A percentile compares a stretch with the other conserved stretches of the same genome.
These are phyloP conservation scores for Neuroscelio doddi DNA, from an alignment of 2,888 invertebrate genomes.

Conservation along the genomic window DNA sequence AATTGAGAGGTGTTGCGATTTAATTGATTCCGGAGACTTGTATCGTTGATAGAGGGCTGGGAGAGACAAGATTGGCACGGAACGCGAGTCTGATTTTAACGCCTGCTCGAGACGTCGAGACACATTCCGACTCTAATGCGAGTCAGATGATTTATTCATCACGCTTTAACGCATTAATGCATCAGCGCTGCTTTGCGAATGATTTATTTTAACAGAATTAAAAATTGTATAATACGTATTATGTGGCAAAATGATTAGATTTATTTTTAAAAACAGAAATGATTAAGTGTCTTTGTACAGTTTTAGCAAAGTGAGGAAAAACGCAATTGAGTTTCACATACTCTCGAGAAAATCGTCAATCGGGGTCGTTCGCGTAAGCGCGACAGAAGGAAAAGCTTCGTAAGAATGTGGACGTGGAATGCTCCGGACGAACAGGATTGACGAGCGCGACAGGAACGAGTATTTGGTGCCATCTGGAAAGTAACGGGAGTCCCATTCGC, in stretches of 20 bases:
- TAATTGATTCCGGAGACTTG: not conserved
- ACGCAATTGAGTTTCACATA: conserved; percentile 23
- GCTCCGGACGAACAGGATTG: conserved; percentile 25
- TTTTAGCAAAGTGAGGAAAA: conserved; percentile 6
- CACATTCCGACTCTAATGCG: conserved; percentile 19
- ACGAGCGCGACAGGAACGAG: conserved; percentile 56
- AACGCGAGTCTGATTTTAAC: conserved; percentile 4
- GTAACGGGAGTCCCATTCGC: conserved; percentile 62
- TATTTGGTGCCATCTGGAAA: conserved; percentile 62
- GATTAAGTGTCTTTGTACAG: no score
- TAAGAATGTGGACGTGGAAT: conserved; percentile 33
- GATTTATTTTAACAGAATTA: no score
- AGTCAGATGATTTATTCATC: conserved; percentile 37
- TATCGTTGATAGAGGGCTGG: no score
- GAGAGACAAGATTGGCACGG: no score
- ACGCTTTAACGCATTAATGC: conserved; percentile 19
- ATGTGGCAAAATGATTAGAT: no score
- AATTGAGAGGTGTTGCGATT: conserved; percentile 8
- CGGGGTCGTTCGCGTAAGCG: conserved; percentile 24
- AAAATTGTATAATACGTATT: no score
- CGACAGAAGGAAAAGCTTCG: conserved; percentile 28
- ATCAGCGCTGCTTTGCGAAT: no score
- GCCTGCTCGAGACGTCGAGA: conserved; percentile 13
- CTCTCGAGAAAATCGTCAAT: conserved; percentile 23
- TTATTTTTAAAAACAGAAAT: no score